Base-by-base conservation (phyloP, 2,113 vertebrate species). In the Probosciger aterrimus region DNA sequence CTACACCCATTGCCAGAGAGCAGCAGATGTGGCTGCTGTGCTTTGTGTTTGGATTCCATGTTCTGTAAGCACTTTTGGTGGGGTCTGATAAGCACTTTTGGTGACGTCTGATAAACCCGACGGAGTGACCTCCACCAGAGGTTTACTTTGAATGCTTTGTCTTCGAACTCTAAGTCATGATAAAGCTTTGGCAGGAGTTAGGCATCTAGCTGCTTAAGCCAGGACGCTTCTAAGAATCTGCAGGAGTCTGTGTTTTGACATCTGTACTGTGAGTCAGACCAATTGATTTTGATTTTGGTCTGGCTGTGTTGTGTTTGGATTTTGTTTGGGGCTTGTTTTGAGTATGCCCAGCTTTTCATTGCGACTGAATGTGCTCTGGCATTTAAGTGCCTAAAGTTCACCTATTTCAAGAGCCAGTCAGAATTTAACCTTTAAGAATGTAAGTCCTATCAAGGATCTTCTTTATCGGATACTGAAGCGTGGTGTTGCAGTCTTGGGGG, bases 301-400 rank as follows among this genome's bases (percentile, higher is more conserved):
- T 67, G 68, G 24, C 35, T 76, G 27, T 73, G 20, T 70, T 77
- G 75, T 68, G 30, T 63, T 86, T 49, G 19, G n/a, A 14, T 86
- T 94, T 89, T 82, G 17, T 91, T 88, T 23, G 7, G 30, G 22
- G 1, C 11, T 18, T 55, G 31, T 12, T 70, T 60, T 41, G 12
- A 71, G 30, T 50, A 15, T 57, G 65, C 57, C 25, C 33, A 57
- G 35, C 39, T 93, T 94, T 82, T 82, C 44, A 9, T 44, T 73
- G 79, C 62, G 28, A 53, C 41, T 86, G 90, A 88, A 73, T 28
- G 27, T 90, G 53, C 41, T 74, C 44, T 93, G 82, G 43, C 53
- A 86, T 93, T 93, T 89, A 78, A 81, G 65, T 78, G 25, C 69
- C 81, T 94, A 4, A 80, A 92, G 75, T 94, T 93, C 53, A 92